These are phyloP conservation scores for Corbicula japonica DNA, from an alignment of 2,888 invertebrate genomes.

Conservation along the genomic window DNA sequence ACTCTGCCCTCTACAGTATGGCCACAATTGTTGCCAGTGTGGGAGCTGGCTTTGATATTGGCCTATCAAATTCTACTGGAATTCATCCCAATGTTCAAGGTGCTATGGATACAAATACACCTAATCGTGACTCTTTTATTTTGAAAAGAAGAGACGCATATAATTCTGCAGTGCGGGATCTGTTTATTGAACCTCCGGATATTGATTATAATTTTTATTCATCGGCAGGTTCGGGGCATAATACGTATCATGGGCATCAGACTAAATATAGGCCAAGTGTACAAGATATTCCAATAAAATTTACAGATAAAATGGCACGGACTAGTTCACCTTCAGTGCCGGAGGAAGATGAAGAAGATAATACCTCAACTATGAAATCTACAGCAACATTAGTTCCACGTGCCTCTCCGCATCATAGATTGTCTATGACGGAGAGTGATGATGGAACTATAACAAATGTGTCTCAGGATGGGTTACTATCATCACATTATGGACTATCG, in stretches of 20 bases:
- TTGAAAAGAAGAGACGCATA: constrained; percentile 84
- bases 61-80: constrained; percentile 91
- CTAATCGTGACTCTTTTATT: constrained; percentile 80
- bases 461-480: constrained; percentile 70
- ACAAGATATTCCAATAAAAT: constrained; percentile 81
- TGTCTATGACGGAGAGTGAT: constrained; percentile 78
- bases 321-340: constrained; percentile 28
- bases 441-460: constrained; percentile 73
- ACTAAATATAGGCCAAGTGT: constrained; percentile 88
- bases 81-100: constrained; percentile 80
- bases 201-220: constrained; percentile 78
- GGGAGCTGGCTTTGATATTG: constrained; percentile 95
- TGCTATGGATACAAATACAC: constrained; percentile 66
- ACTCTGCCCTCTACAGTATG: constrained; percentile 93
- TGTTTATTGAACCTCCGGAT: constrained; percentile 83
- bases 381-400: constrained; percentile 72
- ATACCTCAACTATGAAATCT: constrained; percentile 68
- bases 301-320: constrained; percentile 69
- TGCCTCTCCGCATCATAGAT: constrained; percentile 70
- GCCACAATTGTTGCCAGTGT: constrained; percentile 96
- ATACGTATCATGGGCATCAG: constrained; percentile 95
- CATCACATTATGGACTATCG: constrained; percentile 74
- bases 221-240: constrained; percentile 88
- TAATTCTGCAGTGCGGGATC: constrained; percentile 84
- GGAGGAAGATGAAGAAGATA: constrained; percentile 50